Evolutionary conservation across 1,140 invertebrate species (phyloP).

Genomic region (Monomorium pharaonis): DNA sequence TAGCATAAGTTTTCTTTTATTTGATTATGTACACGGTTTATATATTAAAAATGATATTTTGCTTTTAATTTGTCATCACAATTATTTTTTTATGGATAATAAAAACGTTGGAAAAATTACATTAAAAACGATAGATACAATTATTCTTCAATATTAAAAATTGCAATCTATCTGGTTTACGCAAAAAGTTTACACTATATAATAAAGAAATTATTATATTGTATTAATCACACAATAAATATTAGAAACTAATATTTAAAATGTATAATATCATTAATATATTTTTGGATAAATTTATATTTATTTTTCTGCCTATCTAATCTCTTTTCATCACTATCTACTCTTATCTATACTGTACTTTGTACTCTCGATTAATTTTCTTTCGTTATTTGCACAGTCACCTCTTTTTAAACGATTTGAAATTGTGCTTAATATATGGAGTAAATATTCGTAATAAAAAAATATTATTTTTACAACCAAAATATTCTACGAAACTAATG

Average conservation of each 20-base stretch:
- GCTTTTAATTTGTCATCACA: background rate
- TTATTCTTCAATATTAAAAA: background rate
- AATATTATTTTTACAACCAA: background rate
- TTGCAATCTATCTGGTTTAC: background rate
- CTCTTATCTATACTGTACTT: slow-evolving; percentile 36
- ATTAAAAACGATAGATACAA: background rate
- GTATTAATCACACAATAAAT: background rate
- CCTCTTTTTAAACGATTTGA: background rate
- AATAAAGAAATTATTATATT: background rate
- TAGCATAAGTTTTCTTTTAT: background rate
- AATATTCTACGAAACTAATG: background rate
- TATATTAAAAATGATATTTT: background rate
- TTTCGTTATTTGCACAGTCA: background rate
- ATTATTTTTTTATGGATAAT: background rate
- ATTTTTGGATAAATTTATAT: background rate
- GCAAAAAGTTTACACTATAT: background rate
- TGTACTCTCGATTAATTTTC: slow-evolving; percentile 22
- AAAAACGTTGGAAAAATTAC: background rate
- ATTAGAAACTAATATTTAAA: background rate
- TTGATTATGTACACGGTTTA: background rate
- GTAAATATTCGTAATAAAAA: background rate
- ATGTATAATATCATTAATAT: background rate
- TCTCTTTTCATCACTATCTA: slow-evolving; percentile 17
- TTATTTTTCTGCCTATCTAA: background rate
- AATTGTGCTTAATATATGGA: background rate